Conservation (phyloP, 2,113 vertebrate genomes). For the Oreocharis arfaki region DNA sequence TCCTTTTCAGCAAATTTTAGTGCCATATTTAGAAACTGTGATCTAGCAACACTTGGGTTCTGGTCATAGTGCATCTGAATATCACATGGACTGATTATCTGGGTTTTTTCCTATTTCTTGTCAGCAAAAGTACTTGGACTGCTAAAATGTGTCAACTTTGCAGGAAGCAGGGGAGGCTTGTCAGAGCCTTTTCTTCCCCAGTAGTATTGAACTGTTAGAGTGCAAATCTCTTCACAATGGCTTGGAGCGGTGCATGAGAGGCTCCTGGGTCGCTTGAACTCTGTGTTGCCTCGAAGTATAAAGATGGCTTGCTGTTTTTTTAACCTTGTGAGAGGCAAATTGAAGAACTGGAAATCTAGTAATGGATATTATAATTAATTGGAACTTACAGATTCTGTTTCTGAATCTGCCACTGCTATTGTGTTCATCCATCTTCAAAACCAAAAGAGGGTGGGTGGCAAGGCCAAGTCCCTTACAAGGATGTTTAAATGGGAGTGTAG, state of each 20-base stretch:
- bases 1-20: background rate
- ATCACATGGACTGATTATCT: background rate
- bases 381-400: background rate
- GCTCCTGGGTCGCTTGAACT: background rate
- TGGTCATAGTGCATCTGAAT: background rate
- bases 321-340: background rate
- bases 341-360: background rate
- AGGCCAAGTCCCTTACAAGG: background rate
- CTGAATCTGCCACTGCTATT: background rate
- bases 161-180: background rate
- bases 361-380: background rate
- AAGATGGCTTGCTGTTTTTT: background rate
- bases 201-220: background rate
- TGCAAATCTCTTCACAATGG: background rate
- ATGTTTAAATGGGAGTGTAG: background rate
- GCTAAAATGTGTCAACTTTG: background rate
- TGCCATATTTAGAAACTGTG: background rate
- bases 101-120: background rate
- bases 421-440: background rate
- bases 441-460: background rate
- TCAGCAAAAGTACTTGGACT: background rate
- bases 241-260: background rate
- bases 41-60: background rate
- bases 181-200: background rate
- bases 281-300: background rate